Base-by-base conservation (phyloP, 2,113 vertebrate species). In the Taxidea taxus region DNA sequence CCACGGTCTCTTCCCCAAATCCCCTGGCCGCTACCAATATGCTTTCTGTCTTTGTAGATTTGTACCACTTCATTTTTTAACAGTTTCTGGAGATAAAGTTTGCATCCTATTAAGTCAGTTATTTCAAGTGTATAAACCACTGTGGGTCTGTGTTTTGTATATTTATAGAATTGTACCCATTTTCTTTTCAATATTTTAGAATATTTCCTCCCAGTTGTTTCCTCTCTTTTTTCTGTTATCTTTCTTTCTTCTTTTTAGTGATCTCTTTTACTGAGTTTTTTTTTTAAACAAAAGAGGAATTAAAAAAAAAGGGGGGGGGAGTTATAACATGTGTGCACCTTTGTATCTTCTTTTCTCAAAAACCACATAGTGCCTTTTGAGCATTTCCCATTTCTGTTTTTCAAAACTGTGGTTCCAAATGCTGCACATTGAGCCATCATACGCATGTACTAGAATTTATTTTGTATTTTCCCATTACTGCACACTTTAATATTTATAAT, bases 171-270 rank as follows among this genome's bases (percentile, higher is more conserved):
- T 23, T 29, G 18, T 18, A 34, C 23, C 58, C 34, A 8, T 90
- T 94, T 88, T 6, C 64, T 56, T 90, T 47, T 70, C 42, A 85
- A 62, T 39, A 34, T 68, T 93, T 92, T 70, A 29, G 21, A 47
- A 47, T 95, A 75, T 75, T 51, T 49, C 39, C 29, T 92, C 62
- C 70, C 15, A 13, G 16, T 60, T 21, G 15, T 94, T 91, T 47
- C 2, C 1, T 39, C 34, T 85, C 37, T 39, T 18, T 83, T 77
- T 44, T 31, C 14, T 83, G 70, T 44, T 31, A 14, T 62, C 27
- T 91, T 56, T 86, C 54, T 68, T 44, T 27, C 4, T 44, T 64
- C 85, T 74, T 44, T 68, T 85, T 21, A 70, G 62, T 64, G 9
- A 51, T n/a, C 3, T 1, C 6, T 70, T 82, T 85, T 31, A 80